A percentile compares a stretch with the other conserved stretches of the same genome.
Conservation (phyloP, 2,797 vertebrate species). For the Thamnophis elegans region DNA sequence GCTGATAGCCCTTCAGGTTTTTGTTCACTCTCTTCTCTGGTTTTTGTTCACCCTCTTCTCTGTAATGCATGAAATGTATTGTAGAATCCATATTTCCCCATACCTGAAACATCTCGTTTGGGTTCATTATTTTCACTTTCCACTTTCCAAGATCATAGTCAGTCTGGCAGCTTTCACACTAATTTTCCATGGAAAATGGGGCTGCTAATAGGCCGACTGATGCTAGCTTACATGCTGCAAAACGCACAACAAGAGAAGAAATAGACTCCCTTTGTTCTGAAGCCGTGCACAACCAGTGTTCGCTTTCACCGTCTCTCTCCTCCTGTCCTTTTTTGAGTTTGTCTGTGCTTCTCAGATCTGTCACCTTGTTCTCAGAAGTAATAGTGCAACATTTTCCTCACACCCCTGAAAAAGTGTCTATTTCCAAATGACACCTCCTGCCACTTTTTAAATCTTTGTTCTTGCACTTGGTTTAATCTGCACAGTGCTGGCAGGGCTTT, state of each 20-base stretch:
- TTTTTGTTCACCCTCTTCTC: neutral
- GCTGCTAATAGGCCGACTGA: neutral
- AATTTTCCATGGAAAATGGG: neutral
- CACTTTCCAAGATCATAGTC: neutral
- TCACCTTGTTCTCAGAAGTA: neutral
- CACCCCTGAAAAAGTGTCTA: neutral
- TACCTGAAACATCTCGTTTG: neutral
- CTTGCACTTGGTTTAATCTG: neutral
- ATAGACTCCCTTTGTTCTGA: neutral
- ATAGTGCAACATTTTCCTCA: neutral
- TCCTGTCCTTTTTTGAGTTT: neutral
- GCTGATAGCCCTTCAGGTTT: neutral
- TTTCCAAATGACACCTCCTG: neutral
- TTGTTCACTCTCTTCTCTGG: neutral
- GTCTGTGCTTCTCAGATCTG: neutral
- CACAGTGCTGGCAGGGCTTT: rapidly evolving
- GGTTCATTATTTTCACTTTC: neutral
- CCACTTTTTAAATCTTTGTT: neutral
- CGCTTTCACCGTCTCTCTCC: neutral
- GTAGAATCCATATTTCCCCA: neutral
- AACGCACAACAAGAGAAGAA: neutral
- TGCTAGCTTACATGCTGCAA: neutral
- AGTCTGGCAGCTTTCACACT: neutral
- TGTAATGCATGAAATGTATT: neutral
- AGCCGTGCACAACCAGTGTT: neutral